Evolutionary conservation across 2,888 invertebrate species (phyloP), one percentile per base, ranked within the genome.

Genomic region (Globia sparganii): DNA sequence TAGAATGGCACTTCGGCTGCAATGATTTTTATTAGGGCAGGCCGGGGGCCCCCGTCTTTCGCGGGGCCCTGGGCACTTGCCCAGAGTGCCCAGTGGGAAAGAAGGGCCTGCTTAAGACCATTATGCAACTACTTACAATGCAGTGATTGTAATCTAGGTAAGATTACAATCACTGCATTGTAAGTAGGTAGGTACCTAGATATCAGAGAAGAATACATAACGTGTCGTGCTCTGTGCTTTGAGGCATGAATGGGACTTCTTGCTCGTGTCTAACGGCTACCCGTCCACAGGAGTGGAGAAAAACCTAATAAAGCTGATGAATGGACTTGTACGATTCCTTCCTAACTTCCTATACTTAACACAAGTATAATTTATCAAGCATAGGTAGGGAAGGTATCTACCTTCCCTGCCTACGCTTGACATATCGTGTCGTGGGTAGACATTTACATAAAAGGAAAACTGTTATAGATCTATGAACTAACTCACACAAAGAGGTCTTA

Each of bases 161-260:
- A n/a, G 37, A 46, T 58, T 58, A 46, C 34, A 70, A 80, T 49
- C 58, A 49, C 49, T 37, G 46, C 59, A 49, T 79, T 77, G 9
- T 59, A 53, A 34, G 18, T 66, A 79, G 4, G 21, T 68, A 9
- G 11, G 11, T 43, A 46, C 1, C 13, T 40, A 28, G 18, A 40
- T 31, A 59, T 49, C 46, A 71, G 15, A 13, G 9, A n/a, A 21
- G 37, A 58, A 69, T 66, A 78, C 13, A 25, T 15, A 34, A 13
- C 37, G 13, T 5, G 15, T 2, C 28, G 0, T 37, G 28, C 5
- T 49, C 34, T 18, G 21, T 21, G 8, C 8, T 31, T 37, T 53
- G 18, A 34, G 1, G n/a, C 34, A 21, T 28, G 11, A 40, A 37
- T 62, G 25, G 13, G 11, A 66, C 21, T 13, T 46, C 31, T 31